A percentile compares a stretch with the other conserved stretches of the same genome.
Conservation (phyloP, 2,113 vertebrate genomes). For the Vombatus ursinus region DNA sequence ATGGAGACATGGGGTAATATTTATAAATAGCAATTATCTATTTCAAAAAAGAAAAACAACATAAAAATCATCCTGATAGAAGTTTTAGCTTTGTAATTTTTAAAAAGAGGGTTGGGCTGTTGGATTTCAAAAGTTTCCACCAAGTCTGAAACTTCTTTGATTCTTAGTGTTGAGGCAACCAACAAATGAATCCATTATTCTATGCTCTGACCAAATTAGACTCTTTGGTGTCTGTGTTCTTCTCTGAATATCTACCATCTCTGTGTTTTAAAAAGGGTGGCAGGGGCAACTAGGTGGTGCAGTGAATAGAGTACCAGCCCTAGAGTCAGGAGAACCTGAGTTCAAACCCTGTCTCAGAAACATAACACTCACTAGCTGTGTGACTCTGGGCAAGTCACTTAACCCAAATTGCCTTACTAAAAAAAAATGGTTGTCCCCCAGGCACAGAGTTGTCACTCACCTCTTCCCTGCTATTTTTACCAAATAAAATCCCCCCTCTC, state of each 20-base stretch:
- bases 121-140: background rate
- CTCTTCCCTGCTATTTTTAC: background rate
- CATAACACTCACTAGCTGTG: too few relatives aligned
- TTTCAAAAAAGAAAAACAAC: background rate
- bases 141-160: background rate
- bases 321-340: too few relatives aligned
- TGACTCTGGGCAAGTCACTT: too few relatives aligned
- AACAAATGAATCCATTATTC: background rate
- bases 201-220: background rate
- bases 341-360: too few relatives aligned
- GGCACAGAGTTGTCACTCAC: background rate
- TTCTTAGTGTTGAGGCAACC: background rate
- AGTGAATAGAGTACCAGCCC: too few relatives aligned
- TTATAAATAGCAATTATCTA: background rate
- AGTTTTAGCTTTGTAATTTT: background rate
- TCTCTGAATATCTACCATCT: background rate
- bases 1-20: background rate
- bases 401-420: too few relatives aligned
- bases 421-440: too few relatives aligned
- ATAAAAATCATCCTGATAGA: background rate
- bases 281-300: too few relatives aligned
- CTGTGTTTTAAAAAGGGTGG: background rate
- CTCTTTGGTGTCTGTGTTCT: background rate
- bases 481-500: background rate
- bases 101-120: background rate